These are phyloP conservation scores for Strigamia transsilvanica DNA, from an alignment of 2,888 invertebrate species.

Conservation along the genomic window DNA sequence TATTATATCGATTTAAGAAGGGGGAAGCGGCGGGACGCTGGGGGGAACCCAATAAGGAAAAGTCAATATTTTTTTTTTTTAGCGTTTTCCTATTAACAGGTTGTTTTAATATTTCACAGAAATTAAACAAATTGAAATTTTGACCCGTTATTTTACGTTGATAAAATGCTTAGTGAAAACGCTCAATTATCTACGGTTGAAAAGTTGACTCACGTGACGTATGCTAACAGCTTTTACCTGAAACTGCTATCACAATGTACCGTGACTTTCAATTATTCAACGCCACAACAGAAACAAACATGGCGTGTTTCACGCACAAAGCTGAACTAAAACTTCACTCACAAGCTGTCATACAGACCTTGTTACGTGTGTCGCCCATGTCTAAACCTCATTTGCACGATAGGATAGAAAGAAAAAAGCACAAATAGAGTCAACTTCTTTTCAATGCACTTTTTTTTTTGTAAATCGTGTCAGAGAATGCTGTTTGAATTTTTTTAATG, in stretches of 20 bases:
- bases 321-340: background rate
- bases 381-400: constrained; percentile 17
- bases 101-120: no score
- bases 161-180: background rate
- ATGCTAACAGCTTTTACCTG: constrained; percentile 26
- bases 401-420: background rate
- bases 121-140: background rate
- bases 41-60: background rate
- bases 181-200: background rate
- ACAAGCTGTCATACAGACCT: constrained; percentile 12
- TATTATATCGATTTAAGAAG: constrained; percentile 20
- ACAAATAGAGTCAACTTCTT: background rate
- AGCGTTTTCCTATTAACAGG: background rate
- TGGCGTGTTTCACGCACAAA: constrained; percentile 16
- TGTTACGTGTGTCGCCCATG: constrained; percentile 31
- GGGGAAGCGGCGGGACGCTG: no score
- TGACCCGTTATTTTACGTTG: background rate
- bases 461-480: background rate
- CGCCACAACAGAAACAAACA: constrained; percentile 42
- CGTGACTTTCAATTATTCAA: constrained; percentile 44
- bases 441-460: background rate
- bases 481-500: background rate
- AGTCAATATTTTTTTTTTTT: background rate
- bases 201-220: background rate
- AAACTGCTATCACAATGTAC: constrained; percentile 1